Percentiles rank a stretch among this genome's conserved stretches.
Conservation (phyloP, 2,888 invertebrate genomes). For the Stenurella melanura region DNA sequence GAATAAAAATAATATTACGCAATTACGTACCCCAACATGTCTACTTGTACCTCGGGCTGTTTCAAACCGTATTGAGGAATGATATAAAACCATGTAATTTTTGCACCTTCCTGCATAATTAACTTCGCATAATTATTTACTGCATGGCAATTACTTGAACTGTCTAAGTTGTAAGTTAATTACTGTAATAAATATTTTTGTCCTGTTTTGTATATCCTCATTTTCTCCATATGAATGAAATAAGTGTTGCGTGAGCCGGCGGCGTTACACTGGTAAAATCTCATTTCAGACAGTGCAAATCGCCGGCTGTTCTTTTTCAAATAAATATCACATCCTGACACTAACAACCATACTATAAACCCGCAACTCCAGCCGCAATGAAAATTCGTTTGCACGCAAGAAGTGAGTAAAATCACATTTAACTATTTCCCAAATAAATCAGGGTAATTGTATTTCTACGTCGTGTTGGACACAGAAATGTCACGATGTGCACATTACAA, state of each 20-base stretch:
- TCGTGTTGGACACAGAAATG: conserved; percentile 40
- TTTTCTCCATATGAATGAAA: background rate
- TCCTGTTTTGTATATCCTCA: background rate
- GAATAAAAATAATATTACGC: too few species aligned
- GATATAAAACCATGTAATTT: too few species aligned
- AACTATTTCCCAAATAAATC: conserved; percentile 41
- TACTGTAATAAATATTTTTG: too few species aligned
- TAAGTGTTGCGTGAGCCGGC: background rate
- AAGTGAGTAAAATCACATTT: conserved; percentile 37
- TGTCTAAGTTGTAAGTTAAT: too few species aligned
- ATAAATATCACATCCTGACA: conserved; percentile 23
- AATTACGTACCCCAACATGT: too few species aligned
- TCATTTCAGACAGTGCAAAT: conserved; percentile 17
- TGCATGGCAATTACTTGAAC: too few species aligned
- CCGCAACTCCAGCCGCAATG: conserved; percentile 13
- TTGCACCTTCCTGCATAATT: too few species aligned
- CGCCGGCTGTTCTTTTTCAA: conserved; percentile 29
- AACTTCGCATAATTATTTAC: too few species aligned
- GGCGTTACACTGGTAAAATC: background rate
- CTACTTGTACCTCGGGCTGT: too few species aligned
- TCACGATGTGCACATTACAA: conserved; percentile 55
- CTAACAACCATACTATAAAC: conserved; percentile 25
- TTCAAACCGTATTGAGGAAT: too few species aligned
- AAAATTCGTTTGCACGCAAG: conserved; percentile 18
- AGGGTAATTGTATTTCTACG: conserved; percentile 19